phyloP scores from a whole-genome alignment of 1,140 invertebrate genomes.

The Drosophila ogumai region DNA sequence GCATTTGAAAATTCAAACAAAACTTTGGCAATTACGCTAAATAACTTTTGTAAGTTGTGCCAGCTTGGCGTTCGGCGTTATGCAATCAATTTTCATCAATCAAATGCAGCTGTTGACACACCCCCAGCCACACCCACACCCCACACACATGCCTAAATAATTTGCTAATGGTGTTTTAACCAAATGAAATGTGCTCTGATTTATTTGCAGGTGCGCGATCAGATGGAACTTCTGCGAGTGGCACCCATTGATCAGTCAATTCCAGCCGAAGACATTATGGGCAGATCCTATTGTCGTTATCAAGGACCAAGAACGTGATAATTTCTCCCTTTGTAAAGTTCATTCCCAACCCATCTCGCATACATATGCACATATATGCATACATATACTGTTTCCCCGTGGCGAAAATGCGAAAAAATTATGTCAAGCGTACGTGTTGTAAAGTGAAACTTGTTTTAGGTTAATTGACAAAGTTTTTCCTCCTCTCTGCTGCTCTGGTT shows the following conservation, averaged over 20 bases:
- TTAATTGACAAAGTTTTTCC: constrained; percentile 81
- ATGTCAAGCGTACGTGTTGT: constrained; percentile 77
- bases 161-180: constrained; percentile 35
- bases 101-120: constrained; percentile 40
- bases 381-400: constrained; percentile 10
- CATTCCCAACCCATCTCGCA: constrained; percentile 13
- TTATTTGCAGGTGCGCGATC: constrained; percentile 78
- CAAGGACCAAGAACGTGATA: constrained; percentile 85
- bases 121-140: background rate
- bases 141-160: constrained; percentile 29
- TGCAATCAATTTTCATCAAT: constrained; percentile 73
- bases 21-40: constrained; percentile 62
- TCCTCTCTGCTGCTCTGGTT: constrained; percentile 44
- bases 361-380: constrained; percentile 12
- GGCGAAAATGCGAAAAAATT: constrained; percentile 49
- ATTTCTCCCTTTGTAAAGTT: constrained; percentile 74
- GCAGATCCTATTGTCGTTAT: constrained; percentile 85
- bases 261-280: constrained; percentile 85
- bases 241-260: constrained; percentile 84
- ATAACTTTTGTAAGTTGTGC: constrained; percentile 55
- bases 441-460: constrained; percentile 81
- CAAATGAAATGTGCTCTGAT: constrained; percentile 12
- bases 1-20: constrained; percentile 63
- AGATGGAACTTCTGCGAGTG: constrained; percentile 80
- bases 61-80: constrained; percentile 37